Evolutionary conservation across 1,140 invertebrate species (phyloP).

Genomic region (Temnothorax nylanderi): DNA sequence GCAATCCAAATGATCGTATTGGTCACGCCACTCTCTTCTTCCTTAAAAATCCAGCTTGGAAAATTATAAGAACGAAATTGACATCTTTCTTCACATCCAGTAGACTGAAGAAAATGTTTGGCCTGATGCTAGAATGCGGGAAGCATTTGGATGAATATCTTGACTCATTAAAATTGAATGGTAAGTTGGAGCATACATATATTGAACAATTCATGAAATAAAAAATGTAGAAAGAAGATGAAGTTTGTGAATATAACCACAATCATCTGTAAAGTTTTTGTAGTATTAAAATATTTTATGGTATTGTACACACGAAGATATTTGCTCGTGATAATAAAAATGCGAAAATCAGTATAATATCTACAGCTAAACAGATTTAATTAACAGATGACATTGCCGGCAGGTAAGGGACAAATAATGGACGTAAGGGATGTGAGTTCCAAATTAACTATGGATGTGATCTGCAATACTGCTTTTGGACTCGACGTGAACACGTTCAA

Average conservation of each 20-base stretch:
- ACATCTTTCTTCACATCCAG: slow-evolving; percentile 82
- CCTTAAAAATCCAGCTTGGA: slow-evolving; percentile 81
- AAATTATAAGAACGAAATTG: slow-evolving; percentile 80
- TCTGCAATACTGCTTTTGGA: slow-evolving; percentile 87
- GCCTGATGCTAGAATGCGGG: slow-evolving; percentile 82
- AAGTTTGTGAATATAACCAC: too few species aligned
- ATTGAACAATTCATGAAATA: neutral
- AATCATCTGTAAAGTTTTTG: neutral
- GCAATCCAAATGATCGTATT: slow-evolving; percentile 71
- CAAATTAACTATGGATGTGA: slow-evolving; percentile 88
- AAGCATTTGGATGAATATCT: slow-evolving; percentile 78
- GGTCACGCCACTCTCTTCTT: slow-evolving; percentile 77
- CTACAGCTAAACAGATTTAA: neutral
- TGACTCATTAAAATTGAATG: slow-evolving; percentile 64
- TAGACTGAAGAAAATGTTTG: slow-evolving; percentile 83
- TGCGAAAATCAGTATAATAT: neutral
- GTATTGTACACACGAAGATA: neutral
- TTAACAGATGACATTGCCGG: neutral
- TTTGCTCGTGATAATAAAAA: neutral
- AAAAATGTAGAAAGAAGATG: too few species aligned
- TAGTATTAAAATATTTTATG: neutral
- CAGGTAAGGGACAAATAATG: slow-evolving; percentile 67
- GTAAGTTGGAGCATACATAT: slow-evolving; percentile 41
- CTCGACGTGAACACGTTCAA: slow-evolving; percentile 86
- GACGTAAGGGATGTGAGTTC: slow-evolving; percentile 83